Conservation (phyloP, 2,888 invertebrate genomes). For the Dicyrtoma fusca region DNA sequence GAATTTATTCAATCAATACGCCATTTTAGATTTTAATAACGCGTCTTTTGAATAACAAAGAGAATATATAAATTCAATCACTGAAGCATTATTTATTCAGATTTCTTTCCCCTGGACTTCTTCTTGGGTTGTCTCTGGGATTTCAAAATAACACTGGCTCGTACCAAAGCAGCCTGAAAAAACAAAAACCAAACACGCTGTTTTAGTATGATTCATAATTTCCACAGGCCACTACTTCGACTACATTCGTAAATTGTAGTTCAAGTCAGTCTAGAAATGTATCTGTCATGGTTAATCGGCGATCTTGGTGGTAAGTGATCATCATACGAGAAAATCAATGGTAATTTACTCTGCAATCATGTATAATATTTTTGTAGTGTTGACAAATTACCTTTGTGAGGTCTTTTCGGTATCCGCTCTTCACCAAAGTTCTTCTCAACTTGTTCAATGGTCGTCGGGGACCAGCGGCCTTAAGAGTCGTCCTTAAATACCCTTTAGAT, state of each 20-base stretch:
- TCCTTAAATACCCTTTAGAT: slow-evolving; percentile 59
- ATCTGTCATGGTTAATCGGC: slow-evolving; percentile 38
- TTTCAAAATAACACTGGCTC: slow-evolving; percentile 88
- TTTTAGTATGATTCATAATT: slow-evolving; percentile 1
- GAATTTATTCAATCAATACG: slow-evolving; percentile 28
- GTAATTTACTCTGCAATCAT: not conserved
- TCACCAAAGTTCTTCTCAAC: slow-evolving; percentile 76
- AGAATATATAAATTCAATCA: slow-evolving; percentile 21
- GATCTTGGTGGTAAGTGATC: slow-evolving; percentile 59
- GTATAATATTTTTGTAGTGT: too few relatives aligned
- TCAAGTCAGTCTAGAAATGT: slow-evolving; percentile 34
- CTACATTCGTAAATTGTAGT: too few relatives aligned
- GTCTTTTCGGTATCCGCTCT: slow-evolving; percentile 86
- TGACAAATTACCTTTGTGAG: slow-evolving; percentile 70
- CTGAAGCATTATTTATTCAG: slow-evolving; percentile 68
- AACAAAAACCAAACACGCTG: slow-evolving; percentile 32
- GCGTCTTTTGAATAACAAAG: slow-evolving; percentile 17
- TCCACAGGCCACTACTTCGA: too few relatives aligned
- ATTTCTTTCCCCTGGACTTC: slow-evolving; percentile 77
- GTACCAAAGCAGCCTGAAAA: slow-evolving; percentile 81
- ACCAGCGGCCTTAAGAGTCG: slow-evolving; percentile 80
- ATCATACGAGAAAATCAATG: slow-evolving; percentile 34
- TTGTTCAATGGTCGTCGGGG: slow-evolving; percentile 84
- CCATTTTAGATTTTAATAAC: slow-evolving; percentile 4
- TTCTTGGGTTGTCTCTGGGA: slow-evolving; percentile 86